phyloP scores from a whole-genome alignment of 2,888 invertebrate genomes.

The Phengaris alcon region DNA sequence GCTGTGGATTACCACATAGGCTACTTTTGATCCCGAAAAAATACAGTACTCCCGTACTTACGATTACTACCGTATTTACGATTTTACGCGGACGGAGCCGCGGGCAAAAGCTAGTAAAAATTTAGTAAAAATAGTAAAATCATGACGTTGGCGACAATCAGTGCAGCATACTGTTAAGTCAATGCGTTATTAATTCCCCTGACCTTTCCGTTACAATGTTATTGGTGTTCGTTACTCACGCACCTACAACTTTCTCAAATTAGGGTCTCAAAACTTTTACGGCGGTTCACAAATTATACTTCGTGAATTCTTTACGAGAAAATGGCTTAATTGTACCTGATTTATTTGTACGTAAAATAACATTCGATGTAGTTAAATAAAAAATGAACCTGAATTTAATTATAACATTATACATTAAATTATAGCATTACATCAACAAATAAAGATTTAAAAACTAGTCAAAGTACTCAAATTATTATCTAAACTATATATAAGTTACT shows the following conservation, averaged over 20 bases:
- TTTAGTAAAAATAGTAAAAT: not conserved
- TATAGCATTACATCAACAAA: no score
- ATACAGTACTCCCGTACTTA: no score
- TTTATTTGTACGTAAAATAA: not conserved
- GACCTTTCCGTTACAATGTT: constrained; percentile 26
- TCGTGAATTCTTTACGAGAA: constrained; percentile 5
- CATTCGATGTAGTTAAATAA: not conserved
- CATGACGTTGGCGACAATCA: not conserved
- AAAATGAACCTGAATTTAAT: not conserved
- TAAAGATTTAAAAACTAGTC: no score
- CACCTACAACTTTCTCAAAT: constrained; percentile 28
- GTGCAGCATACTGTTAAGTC: not conserved
- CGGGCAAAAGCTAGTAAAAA: no score
- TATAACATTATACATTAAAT: no score
- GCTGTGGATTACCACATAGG: no score
- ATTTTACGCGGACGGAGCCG: no score
- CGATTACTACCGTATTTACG: no score
- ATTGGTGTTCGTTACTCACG: constrained; percentile 29
- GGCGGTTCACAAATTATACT: constrained; percentile 20
- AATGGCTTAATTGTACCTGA: constrained; percentile 16
- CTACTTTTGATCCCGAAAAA: no score
- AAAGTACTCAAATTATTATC: no score
- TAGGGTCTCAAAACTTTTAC: constrained; percentile 25
- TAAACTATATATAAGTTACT: no score
- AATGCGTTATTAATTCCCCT: constrained; percentile 27